These are phyloP conservation scores for Drosophila niveifrons DNA, from an alignment of 2,888 invertebrate genomes.

Conservation along the genomic window DNA sequence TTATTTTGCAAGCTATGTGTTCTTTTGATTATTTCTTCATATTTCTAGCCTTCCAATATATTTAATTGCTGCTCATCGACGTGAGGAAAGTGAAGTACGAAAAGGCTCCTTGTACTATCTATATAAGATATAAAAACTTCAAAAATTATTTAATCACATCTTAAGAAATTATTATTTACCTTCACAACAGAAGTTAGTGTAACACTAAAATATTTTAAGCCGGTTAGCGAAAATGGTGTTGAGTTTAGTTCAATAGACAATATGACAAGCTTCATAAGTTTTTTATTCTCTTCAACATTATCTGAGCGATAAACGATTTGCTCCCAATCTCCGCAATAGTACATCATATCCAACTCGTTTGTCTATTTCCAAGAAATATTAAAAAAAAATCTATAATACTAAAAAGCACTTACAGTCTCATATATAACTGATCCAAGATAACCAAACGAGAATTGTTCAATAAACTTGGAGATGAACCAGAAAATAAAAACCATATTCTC, in stretches of 20 bases:
- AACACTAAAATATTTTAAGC: constrained; percentile 71
- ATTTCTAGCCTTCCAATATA: neutral
- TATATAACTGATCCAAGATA: constrained; percentile 68
- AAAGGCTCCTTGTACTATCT: constrained; percentile 74
- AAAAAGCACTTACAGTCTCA: constrained; percentile 53
- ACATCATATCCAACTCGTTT: constrained; percentile 68
- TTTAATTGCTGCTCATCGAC: constrained; percentile 4
- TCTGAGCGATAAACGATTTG: constrained; percentile 58
- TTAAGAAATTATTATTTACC: constrained; percentile 33
- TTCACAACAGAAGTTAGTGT: constrained; percentile 60
- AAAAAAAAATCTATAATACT: no score
- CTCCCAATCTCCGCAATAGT: constrained; percentile 74
- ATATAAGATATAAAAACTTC: neutral
- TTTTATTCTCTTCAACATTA: constrained; percentile 61
- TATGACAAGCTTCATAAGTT: constrained; percentile 65
- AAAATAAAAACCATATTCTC: constrained; percentile 47
- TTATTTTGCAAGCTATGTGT: no score
- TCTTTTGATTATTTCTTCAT: no score
- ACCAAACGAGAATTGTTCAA: constrained; percentile 67
- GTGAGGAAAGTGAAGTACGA: constrained; percentile 74
- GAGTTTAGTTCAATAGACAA: constrained; percentile 66
- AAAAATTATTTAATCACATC: neutral
- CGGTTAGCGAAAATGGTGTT: constrained; percentile 65
- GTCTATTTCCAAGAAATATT: neutral
- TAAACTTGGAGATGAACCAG: constrained; percentile 68